Evolutionary conservation across 2,888 invertebrate genomes (phyloP).

Genomic region (Drosophila formosana): DNA sequence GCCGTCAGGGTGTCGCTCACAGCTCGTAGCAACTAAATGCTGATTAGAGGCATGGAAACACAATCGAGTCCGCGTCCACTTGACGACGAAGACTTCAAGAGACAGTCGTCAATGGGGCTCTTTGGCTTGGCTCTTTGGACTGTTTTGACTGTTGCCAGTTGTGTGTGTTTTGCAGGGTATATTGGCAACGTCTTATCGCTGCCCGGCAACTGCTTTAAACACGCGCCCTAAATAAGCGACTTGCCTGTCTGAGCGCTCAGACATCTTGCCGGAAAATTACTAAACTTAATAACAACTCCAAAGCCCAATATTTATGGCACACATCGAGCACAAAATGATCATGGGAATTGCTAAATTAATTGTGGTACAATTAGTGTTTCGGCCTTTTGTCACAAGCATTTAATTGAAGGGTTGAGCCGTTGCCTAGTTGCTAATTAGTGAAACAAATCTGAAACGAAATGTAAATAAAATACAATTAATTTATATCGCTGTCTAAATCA

Average conservation of each 20-base stretch:
- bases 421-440: slow-evolving; percentile 12
- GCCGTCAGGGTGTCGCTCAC: slow-evolving; percentile 14
- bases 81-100: slow-evolving; percentile 24
- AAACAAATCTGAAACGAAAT: slow-evolving; percentile 16
- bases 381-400: no score
- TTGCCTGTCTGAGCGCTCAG: not conserved
- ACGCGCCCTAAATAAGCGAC: slow-evolving; percentile 4
- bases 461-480: slow-evolving; percentile 16
- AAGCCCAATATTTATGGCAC: no score
- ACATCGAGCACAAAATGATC: not conserved
- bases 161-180: not conserved
- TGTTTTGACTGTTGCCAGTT: slow-evolving; percentile 12
- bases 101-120: slow-evolving; percentile 14
- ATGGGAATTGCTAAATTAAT: not conserved
- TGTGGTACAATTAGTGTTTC: not conserved
- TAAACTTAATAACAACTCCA: not conserved
- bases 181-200: slow-evolving; percentile 58
- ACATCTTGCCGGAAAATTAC: not conserved
- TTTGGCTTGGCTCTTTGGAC: slow-evolving; percentile 3
- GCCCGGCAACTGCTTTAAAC: slow-evolving; percentile 14
- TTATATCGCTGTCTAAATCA: slow-evolving; percentile 20
- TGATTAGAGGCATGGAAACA: slow-evolving; percentile 50
- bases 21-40: slow-evolving; percentile 24
- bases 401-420: not conserved
- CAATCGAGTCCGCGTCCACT: slow-evolving; percentile 28